Evolutionary conservation across 2,113 vertebrate species (phyloP).

Genomic region (Ictidomys tridecemlineatus): DNA sequence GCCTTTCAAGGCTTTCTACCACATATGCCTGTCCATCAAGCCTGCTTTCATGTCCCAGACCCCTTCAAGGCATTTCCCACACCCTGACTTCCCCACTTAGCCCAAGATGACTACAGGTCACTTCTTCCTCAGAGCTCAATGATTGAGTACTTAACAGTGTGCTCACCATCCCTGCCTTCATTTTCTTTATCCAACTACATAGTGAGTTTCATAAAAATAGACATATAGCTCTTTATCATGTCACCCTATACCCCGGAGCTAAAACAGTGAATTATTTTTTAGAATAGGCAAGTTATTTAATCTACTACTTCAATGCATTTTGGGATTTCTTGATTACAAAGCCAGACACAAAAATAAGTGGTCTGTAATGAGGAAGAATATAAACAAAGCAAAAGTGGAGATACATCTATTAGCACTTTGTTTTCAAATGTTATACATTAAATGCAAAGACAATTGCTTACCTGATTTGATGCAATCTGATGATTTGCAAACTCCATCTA

Average conservation of each 20-base stretch:
- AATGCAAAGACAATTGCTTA: slow-evolving; percentile 84
- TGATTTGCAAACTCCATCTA: slow-evolving; percentile 95
- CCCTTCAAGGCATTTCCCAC: neutral
- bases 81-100: neutral
- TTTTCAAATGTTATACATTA: slow-evolving; percentile 10
- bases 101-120: neutral
- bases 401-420: neutral
- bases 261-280: neutral
- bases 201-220: neutral
- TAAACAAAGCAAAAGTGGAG: neutral
- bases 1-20: neutral
- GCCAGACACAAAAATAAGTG: neutral
- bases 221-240: neutral
- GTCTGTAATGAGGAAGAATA: neutral
- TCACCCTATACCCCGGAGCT: neutral
- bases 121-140: neutral
- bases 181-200: slow-evolving; percentile 17
- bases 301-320: neutral
- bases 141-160: neutral
- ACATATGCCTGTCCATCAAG: neutral
- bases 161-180: neutral
- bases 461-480: slow-evolving; percentile 96
- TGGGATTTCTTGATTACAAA: neutral
- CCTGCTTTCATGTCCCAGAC: neutral
- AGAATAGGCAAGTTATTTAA: neutral